A percentile compares a stretch with the other conserved stretches of the same genome.
Conservation (phyloP, 2,888 invertebrate genomes). For the Caenorhabditis drosophilae region DNA sequence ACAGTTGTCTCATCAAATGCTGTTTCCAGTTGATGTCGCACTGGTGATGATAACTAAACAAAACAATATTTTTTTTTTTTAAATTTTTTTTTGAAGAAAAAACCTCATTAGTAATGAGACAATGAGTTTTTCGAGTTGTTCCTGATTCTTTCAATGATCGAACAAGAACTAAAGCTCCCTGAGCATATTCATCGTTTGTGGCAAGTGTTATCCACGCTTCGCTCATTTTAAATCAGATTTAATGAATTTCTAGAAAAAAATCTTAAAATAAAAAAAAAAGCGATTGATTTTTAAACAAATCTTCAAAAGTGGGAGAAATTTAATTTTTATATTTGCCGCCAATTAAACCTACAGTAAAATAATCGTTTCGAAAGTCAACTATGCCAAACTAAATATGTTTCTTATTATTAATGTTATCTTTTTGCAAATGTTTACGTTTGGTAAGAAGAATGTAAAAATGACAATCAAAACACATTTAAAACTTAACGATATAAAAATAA, state of each 20-base stretch:
- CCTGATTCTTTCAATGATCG: slow-evolving; percentile 84
- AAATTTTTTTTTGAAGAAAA: neutral
- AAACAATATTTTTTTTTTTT: neutral
- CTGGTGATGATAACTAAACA: slow-evolving; percentile 56
- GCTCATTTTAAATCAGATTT: slow-evolving; percentile 23
- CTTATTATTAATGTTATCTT: too few relatives aligned
- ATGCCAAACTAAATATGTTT: too few relatives aligned
- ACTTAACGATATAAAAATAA: too few relatives aligned
- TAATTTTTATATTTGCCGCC: too few relatives aligned
- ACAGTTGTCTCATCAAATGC: slow-evolving; percentile 84
- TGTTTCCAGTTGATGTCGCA: slow-evolving; percentile 80
- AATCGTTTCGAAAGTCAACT: too few relatives aligned
- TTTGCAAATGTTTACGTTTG: too few relatives aligned
- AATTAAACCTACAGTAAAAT: too few relatives aligned
- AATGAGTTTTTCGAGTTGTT: slow-evolving; percentile 83
- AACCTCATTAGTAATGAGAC: slow-evolving; percentile 89
- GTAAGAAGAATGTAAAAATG: too few relatives aligned
- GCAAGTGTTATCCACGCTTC: slow-evolving; percentile 95
- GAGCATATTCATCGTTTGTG: slow-evolving; percentile 94
- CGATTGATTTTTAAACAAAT: too few relatives aligned
- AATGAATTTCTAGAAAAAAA: neutral
- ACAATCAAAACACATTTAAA: too few relatives aligned
- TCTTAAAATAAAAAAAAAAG: too few relatives aligned
- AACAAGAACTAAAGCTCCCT: slow-evolving; percentile 90
- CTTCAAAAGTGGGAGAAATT: too few relatives aligned